Conservation (phyloP, 1,140 invertebrate species). For the Nephila pilipes region DNA sequence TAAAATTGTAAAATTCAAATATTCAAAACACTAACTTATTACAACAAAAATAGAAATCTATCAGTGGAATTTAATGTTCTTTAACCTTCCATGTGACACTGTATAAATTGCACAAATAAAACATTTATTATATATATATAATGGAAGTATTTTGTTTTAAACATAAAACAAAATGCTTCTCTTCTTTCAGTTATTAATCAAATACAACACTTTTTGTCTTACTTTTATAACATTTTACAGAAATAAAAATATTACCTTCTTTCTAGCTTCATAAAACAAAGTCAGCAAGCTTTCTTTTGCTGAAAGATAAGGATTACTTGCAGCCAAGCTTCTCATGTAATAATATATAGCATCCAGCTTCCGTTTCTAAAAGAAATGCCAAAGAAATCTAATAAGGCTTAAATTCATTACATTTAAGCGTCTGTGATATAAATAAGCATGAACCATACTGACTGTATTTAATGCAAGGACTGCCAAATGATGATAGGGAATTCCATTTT, state of each 20-base stretch:
- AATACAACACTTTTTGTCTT: no score
- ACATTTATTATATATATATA: no score
- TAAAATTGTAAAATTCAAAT: no score
- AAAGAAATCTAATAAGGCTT: neutral
- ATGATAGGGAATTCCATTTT: slow-evolving; percentile 96
- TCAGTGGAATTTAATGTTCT: no score
- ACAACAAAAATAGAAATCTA: no score
- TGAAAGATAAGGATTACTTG: slow-evolving; percentile 94
- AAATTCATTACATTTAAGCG: neutral
- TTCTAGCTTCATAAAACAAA: slow-evolving; percentile 95
- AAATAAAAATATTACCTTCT: slow-evolving; percentile 85
- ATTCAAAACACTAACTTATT: no score
- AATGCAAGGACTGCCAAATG: slow-evolving; percentile 95
- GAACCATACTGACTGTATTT: slow-evolving; percentile 88
- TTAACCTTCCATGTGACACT: no score
- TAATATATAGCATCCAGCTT: slow-evolving; percentile 98
- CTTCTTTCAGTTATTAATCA: no score
- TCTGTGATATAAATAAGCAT: neutral
- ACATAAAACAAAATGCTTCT: no score
- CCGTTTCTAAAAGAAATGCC: slow-evolving; percentile 85
- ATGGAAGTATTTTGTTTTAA: no score
- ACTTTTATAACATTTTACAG: no score
- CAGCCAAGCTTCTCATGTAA: slow-evolving; percentile 96
- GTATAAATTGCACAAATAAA: no score
- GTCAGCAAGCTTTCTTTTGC: slow-evolving; percentile 92